These are phyloP conservation scores for Dione juno DNA, from an alignment of 2,888 invertebrate genomes.

Conservation along the genomic window DNA sequence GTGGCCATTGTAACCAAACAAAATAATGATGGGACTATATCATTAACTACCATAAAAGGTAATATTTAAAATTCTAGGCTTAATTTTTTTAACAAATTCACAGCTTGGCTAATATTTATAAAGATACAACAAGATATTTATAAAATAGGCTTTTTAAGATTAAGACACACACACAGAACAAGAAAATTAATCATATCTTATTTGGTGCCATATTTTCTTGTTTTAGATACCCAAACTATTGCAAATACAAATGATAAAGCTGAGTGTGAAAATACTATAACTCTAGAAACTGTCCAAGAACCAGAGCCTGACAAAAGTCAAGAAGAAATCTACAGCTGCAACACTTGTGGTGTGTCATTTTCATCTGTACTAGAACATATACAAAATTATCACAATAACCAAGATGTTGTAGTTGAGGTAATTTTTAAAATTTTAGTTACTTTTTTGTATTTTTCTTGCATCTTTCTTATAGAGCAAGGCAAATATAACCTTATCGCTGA, in stretches of 20 bases:
- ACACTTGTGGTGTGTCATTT: conserved; percentile 86
- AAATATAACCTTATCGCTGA: too few species aligned
- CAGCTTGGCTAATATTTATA: background rate
- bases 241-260: conserved; percentile 50
- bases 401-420: conserved; percentile 87
- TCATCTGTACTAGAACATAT: conserved; percentile 86
- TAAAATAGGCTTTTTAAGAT: too few species aligned
- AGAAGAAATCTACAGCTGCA: conserved; percentile 84
- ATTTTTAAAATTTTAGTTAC: background rate
- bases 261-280: background rate
- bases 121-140: too few species aligned
- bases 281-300: conserved; percentile 1
- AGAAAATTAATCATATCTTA: background rate
- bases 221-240: conserved; percentile 31
- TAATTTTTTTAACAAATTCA: background rate
- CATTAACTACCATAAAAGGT: conserved; percentile 69
- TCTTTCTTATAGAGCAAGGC: too few species aligned
- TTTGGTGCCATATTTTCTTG: background rate
- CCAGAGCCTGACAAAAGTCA: conserved; percentile 52
- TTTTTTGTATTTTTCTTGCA: background rate
- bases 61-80: conserved; percentile 22
- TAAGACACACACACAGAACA: background rate
- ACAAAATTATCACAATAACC: conserved; percentile 85
- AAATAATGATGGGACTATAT: conserved; percentile 75
- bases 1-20: conserved; percentile 69